Percentiles rank a stretch among this genome's conserved stretches.
Evolutionary conservation across 2,113 vertebrate genomes (phyloP).

Genomic region (Etia nguti): DNA sequence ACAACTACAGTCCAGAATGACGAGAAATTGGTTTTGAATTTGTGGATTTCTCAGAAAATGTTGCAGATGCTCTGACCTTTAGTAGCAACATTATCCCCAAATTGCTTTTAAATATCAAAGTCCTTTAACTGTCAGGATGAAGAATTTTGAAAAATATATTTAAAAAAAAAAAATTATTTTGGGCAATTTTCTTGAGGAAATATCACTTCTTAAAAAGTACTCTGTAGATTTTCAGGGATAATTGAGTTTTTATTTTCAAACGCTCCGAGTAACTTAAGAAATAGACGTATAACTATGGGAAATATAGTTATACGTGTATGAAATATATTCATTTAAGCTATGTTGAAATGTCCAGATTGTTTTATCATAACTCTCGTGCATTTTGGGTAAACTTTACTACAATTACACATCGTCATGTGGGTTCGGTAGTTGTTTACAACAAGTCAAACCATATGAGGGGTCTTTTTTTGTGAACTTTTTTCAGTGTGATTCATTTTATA

Average conservation of each 20-base stretch:
- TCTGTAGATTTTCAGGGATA: not conserved
- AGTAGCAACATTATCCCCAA: not conserved
- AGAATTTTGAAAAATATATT: not conserved
- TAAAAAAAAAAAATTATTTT: accelerated
- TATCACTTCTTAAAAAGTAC: not conserved
- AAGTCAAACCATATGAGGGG: not conserved
- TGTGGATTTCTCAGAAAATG: not conserved
- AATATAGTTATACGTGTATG: not conserved
- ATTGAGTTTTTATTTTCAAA: not conserved
- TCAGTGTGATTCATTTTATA: not conserved
- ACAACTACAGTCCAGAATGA: not conserved
- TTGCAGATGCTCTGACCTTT: not conserved
- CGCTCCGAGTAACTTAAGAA: accelerated
- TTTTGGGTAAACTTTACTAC: not conserved
- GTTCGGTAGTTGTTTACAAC: not conserved
- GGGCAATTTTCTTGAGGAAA: not conserved
- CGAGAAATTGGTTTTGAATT: not conserved
- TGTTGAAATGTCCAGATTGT: not conserved
- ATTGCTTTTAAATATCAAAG: not conserved
- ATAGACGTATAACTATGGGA: not conserved
- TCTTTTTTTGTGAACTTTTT: not conserved
- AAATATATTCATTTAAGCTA: not conserved
- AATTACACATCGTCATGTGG: not conserved
- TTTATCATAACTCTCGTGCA: not conserved
- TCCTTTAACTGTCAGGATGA: not conserved